Conservation (phyloP, 2,113 vertebrate genomes). For the Otus sunia region DNA sequence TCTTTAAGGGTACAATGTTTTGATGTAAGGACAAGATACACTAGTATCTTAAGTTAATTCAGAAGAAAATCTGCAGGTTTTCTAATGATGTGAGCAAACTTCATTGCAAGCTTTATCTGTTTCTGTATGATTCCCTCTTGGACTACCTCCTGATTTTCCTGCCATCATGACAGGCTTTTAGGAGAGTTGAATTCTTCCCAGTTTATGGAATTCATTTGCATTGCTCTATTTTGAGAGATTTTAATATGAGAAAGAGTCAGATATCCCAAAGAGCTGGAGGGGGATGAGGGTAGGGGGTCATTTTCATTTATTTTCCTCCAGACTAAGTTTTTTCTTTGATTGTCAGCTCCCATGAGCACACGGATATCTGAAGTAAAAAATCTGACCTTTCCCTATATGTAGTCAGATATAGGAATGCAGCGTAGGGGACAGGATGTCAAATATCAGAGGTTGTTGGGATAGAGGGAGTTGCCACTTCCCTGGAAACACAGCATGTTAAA, state of each 20-base stretch:
- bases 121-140: neutral
- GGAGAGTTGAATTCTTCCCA: neutral
- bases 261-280: neutral
- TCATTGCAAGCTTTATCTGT: neutral
- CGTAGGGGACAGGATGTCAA: neutral
- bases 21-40: neutral
- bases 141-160: neutral
- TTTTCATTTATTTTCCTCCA: neutral
- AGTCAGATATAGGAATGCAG: neutral
- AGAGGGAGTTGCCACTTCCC: neutral
- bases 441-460: neutral
- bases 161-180: neutral
- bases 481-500: neutral
- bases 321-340: neutral
- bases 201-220: neutral
- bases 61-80: neutral
- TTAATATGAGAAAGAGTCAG: neutral
- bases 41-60: neutral
- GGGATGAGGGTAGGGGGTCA: neutral
- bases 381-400: neutral
- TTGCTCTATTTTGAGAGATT: neutral
- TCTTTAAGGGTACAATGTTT: neutral
- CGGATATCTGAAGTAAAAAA: neutral
- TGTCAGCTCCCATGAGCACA: neutral
- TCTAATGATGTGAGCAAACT: neutral